A percentile compares a stretch with the other conserved stretches of the same genome.
Conservation (phyloP, 2,113 vertebrate species). For the Myotis brandtii region DNA sequence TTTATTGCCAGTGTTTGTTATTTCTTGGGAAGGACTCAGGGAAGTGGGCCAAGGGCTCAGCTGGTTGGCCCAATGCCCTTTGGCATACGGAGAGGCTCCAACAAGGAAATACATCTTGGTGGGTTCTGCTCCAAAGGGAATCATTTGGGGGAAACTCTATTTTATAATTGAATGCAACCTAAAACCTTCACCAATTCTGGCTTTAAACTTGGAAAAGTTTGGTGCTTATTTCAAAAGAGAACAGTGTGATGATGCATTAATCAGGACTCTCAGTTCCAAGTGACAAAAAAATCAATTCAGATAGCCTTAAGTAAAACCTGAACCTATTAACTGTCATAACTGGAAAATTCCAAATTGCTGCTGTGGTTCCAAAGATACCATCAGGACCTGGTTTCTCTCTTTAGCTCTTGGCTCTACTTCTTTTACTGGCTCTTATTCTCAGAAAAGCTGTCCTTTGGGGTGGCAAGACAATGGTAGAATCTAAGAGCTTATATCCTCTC, state of each 20-base stretch:
- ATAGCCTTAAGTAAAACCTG: background rate
- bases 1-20: background rate
- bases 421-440: background rate
- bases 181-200: background rate
- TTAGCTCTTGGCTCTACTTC: background rate
- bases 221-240: constrained; percentile 42
- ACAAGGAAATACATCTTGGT: background rate
- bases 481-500: background rate
- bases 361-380: constrained; percentile 23
- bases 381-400: background rate
- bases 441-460: background rate
- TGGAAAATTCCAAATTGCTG: constrained; percentile 36
- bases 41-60: background rate
- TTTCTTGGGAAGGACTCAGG: background rate
- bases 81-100: background rate
- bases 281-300: background rate
- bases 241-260: background rate
- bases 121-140: background rate
- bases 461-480: background rate
- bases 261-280: background rate
- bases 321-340: background rate
- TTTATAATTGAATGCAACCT: constrained; percentile 6
- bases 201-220: constrained; percentile 25
- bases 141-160: background rate
- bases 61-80: background rate